Evolutionary conservation across 2,113 vertebrate genomes (phyloP).

Genomic region (Grus americana): DNA sequence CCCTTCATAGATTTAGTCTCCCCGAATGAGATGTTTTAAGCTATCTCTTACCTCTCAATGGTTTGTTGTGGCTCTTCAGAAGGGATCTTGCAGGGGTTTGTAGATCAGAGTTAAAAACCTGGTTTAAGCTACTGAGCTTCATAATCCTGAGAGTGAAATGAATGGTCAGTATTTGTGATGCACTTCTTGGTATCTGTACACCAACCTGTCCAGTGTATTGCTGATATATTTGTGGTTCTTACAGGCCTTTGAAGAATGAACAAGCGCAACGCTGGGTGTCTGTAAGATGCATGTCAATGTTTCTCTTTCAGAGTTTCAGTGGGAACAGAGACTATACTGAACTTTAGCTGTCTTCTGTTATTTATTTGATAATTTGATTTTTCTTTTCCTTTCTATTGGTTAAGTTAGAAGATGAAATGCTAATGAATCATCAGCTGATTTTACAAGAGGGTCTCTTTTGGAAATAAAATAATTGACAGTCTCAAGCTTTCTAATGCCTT

Average conservation of each 20-base stretch:
- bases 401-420: not conserved
- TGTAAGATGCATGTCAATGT: accelerated
- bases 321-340: not conserved
- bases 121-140: not conserved
- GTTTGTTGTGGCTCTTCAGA: not conserved
- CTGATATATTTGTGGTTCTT: not conserved
- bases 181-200: accelerated
- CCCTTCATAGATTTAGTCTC: not conserved
- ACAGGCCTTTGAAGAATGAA: not conserved
- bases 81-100: not conserved
- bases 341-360: not conserved
- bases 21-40: accelerated
- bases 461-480: not conserved
- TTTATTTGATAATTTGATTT: not conserved
- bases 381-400: not conserved
- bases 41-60: accelerated
- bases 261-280: not conserved
- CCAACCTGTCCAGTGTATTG: accelerated
- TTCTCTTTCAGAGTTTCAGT: not conserved
- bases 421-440: not conserved
- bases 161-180: accelerated
- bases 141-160: not conserved
- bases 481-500: not conserved
- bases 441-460: not conserved
- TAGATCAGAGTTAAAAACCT: not conserved